phyloP scores from a whole-genome alignment of 2,797 vertebrate species.

The Cossypha caffra region DNA sequence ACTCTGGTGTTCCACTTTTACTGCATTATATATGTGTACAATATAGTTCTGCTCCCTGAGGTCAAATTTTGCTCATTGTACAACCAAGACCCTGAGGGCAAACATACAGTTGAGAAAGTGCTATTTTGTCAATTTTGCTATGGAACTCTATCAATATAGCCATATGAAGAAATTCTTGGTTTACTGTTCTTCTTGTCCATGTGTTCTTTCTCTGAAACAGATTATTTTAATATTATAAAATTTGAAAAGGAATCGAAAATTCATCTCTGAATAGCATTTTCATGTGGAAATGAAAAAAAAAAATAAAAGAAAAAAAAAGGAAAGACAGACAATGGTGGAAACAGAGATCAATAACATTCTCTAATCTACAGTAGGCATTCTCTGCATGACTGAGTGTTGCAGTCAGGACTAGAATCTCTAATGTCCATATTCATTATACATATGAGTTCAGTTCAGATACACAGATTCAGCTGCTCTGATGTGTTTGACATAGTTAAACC shows the following conservation, averaged over 20 bases:
- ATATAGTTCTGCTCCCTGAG: constrained; percentile 22
- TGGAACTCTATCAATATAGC: not conserved
- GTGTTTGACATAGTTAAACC: not conserved
- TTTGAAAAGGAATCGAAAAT: not conserved
- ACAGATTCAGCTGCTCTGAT: not conserved
- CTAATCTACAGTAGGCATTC: not conserved
- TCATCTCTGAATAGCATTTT: not conserved
- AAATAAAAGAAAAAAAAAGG: not conserved
- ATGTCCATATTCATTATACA: not conserved
- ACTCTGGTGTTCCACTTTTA: constrained; percentile 28
- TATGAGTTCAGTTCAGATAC: not conserved
- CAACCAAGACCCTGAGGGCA: constrained; percentile 27
- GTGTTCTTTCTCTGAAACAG: not conserved
- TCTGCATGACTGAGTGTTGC: not conserved
- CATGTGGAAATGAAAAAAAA: not conserved
- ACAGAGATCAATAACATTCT: not conserved
- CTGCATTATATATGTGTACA: constrained; percentile 52
- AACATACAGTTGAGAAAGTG: constrained; percentile 31
- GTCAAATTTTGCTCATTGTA: constrained; percentile 44
- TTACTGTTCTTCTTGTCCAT: not conserved
- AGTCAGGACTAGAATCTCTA: not conserved
- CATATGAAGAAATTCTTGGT: constrained; percentile 13
- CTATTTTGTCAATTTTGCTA: constrained; percentile 43
- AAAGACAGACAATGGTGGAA: not conserved
- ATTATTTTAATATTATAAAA: constrained; percentile 3